Evolutionary conservation across 2,888 invertebrate genomes (phyloP), one percentile per base, ranked within the genome.

Genomic region (Trichopria drosophilae): DNA sequence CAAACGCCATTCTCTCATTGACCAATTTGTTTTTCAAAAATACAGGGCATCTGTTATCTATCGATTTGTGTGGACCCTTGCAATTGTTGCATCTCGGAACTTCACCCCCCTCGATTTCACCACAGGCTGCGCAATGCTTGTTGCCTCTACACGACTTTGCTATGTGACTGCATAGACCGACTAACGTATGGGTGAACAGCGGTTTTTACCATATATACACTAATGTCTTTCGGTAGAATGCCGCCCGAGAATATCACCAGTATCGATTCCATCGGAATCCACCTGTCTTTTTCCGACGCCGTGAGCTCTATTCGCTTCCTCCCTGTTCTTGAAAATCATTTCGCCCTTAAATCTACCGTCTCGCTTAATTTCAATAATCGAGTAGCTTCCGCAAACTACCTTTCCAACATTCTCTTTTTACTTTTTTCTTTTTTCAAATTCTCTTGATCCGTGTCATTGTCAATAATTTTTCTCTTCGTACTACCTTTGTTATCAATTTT

Each of bases 241-340:
- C 15, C n/a, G 5, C 31, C 31, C n/a, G 15, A 6, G 31, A 31
- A 31, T 7, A 6, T n/a, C n/a, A 31, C n/a, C 6, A 31, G n/a
- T 6, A 31, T 15, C 31, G 31, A 31, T 7, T n/a, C 6, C 6
- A 15, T 31, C 6, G 31, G 31, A 31, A 31, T 31, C 31, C 31
- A 31, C n/a, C 15, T 31, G 6, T 31, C 31, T n/a, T 7, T n/a
- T 6, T n/a, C 31, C 6, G 31, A n/a, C 6, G 31, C 6, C n/a
- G 31, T 6, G n/a, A 7, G n/a, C 31, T n/a, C 20, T 24, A 15
- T 39, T 39, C 13, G 39, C 39, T 39, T 39, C 39, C 16, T 16
- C 6, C 26, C 15, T 39, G 10, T 39, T n/a, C 2, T 2, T 10
- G 26, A 39, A 24, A 4, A 22, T 12, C 19, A 24, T 9, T 4